These are phyloP conservation scores for Arctocebus calabarensis DNA, from an alignment of 2,797 vertebrate genomes.

Conservation along the genomic window DNA sequence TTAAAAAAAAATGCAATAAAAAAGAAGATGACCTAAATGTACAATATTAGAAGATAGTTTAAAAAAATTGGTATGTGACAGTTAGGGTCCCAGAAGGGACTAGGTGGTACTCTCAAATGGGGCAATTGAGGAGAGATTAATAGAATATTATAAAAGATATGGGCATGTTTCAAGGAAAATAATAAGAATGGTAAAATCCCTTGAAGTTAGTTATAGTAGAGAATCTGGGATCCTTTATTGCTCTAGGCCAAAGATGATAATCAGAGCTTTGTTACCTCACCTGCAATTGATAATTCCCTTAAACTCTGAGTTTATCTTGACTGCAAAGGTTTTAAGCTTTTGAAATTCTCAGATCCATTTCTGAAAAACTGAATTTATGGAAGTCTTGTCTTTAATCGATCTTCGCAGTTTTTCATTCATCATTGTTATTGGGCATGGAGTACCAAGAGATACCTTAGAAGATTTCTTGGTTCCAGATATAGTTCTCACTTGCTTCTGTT, in stretches of 20 bases:
- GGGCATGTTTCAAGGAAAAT: neutral
- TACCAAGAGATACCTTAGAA: neutral
- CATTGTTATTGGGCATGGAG: neutral
- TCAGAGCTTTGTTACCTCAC: neutral
- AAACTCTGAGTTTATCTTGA: neutral
- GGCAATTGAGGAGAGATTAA: neutral
- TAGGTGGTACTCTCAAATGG: neutral
- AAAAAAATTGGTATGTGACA: neutral
- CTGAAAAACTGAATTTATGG: neutral
- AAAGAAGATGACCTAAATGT: neutral
- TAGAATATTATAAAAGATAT: neutral
- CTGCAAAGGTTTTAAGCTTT: neutral
- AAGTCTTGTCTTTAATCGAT: neutral
- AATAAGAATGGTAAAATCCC: neutral
- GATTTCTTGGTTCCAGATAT: neutral
- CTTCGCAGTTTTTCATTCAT: neutral
- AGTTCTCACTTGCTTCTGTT: neutral
- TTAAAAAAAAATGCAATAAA: neutral
- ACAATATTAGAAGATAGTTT: neutral
- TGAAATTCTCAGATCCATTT: neutral
- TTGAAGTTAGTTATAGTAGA: neutral
- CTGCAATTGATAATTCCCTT: too few species aligned
- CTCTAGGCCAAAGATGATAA: neutral
- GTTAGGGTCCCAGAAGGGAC: neutral
- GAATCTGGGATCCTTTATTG: neutral